Evolutionary conservation across 2,888 invertebrate species (phyloP), one percentile per base, ranked within the genome.

Genomic region (Apodemia duryi): DNA sequence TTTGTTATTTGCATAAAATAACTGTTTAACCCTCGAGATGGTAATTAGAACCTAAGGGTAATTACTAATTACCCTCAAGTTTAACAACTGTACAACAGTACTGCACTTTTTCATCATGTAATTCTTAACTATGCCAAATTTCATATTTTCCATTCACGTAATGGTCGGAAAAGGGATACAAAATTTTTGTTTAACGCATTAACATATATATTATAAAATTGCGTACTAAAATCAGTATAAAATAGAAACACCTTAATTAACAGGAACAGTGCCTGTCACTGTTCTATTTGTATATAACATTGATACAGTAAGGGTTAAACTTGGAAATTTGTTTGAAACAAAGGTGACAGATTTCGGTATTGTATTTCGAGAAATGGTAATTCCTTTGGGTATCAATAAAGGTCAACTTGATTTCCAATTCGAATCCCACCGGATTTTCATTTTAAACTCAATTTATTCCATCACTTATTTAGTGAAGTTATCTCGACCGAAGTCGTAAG

Each of bases 321-420:
- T 57, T 57, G 10, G 57, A 29, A 32, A 57, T 57, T 57, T 57
- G 57, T 57, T 57, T 57, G 32, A 57, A 57, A 57, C 57, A 57
- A 57, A 29, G 57, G 57, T 57, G 57, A 57, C 57, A 57, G 32
- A 57, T 57, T 57, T 57, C 57, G 13, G 32, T 10, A 57, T 57
- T 32, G 57, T 57, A 57, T 57, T 32, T 57, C 57, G 29, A 46
- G 46, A 29, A 57, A 57, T 57, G 32, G 10, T 32, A 57, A 57
- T 57, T 57, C 57, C 57, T 57, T 57, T 32, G 57, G 57, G 57
- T 29, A 29, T 57, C 57, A 57, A 57, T 57, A 57, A 57, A 57
- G 57, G 57, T 57, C 57, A 57, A 57, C 57, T 57, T 10, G 57
- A 57, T 54, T 57, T 57, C 57, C 57, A 29, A 32, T 29, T 10